Evolutionary conservation across 2,113 vertebrate genomes (phyloP).

Genomic region (Nipponia nippon): DNA sequence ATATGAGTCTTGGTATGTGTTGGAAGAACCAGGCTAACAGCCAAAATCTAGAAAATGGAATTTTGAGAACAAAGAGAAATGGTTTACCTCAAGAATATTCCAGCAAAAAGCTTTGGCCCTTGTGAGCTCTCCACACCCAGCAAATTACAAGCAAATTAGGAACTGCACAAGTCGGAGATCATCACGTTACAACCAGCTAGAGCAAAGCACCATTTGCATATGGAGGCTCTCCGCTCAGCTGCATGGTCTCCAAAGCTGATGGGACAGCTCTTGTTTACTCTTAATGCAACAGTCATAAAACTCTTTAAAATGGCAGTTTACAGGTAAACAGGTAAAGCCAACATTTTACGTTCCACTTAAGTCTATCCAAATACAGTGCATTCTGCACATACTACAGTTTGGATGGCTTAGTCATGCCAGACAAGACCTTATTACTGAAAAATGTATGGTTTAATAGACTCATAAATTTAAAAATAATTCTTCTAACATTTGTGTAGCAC

Average conservation of each 20-base stretch:
- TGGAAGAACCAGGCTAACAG: not conserved
- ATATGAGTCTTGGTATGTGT: not conserved
- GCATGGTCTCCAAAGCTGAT: not conserved
- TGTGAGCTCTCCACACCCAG: not conserved
- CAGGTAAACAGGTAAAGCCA: not conserved
- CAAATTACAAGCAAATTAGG: not conserved
- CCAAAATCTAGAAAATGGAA: conserved; percentile 28
- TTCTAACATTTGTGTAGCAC: not conserved
- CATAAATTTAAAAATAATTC: not conserved
- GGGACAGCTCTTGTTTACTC: not conserved
- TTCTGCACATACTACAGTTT: not conserved
- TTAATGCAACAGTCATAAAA: not conserved
- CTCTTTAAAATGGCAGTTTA: not conserved
- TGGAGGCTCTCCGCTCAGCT: not conserved
- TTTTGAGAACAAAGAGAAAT: conserved; percentile 5
- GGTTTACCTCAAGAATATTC: not conserved
- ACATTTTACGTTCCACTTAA: not conserved
- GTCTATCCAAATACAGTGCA: not conserved
- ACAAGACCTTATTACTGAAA: not conserved
- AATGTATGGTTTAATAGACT: not conserved
- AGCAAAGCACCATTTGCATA: not conserved
- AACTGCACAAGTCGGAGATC: not conserved
- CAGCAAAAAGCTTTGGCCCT: not conserved
- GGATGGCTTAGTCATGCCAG: not conserved
- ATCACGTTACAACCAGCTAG: not conserved